Percentiles rank a stretch among this genome's conserved stretches.
phyloP scores from a whole-genome alignment of 2,113 vertebrate genomes.

The Prunella fulvescens region DNA sequence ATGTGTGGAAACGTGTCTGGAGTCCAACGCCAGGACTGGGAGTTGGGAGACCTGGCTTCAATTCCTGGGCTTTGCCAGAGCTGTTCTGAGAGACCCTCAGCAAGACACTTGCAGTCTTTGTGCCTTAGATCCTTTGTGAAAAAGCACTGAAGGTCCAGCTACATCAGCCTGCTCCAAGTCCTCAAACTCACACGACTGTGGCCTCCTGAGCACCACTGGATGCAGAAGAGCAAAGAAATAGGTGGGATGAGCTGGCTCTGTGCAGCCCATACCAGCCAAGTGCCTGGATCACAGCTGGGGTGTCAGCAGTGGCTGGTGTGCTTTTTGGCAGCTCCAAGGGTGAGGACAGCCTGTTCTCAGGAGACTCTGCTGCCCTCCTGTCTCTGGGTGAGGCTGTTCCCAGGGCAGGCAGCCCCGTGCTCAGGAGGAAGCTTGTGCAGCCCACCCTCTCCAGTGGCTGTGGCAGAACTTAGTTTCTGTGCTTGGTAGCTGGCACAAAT shows the following conservation, averaged over 20 bases:
- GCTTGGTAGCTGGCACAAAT: background rate
- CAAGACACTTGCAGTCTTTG: background rate
- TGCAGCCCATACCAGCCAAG: background rate
- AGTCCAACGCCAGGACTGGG: background rate
- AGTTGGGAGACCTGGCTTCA: background rate
- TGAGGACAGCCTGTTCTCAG: background rate
- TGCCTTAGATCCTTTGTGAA: background rate
- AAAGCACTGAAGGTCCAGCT: background rate
- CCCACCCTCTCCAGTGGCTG: background rate
- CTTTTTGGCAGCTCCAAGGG: background rate
- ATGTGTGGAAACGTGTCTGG: background rate
- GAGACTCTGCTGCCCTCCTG: fast-evolving
- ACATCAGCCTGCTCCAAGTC: fast-evolving
- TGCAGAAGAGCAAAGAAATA: background rate
- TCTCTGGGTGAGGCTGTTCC: background rate
- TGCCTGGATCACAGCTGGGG: background rate
- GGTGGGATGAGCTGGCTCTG: background rate
- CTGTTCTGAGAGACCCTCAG: background rate
- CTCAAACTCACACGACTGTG: background rate
- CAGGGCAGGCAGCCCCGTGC: background rate
- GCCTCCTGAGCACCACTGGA: background rate
- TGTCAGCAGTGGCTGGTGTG: background rate
- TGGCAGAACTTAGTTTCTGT: background rate
- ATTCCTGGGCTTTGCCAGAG: background rate
- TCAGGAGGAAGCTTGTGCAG: background rate